phyloP scores from a whole-genome alignment of 2,888 invertebrate genomes.

The Dynastes grantii region DNA sequence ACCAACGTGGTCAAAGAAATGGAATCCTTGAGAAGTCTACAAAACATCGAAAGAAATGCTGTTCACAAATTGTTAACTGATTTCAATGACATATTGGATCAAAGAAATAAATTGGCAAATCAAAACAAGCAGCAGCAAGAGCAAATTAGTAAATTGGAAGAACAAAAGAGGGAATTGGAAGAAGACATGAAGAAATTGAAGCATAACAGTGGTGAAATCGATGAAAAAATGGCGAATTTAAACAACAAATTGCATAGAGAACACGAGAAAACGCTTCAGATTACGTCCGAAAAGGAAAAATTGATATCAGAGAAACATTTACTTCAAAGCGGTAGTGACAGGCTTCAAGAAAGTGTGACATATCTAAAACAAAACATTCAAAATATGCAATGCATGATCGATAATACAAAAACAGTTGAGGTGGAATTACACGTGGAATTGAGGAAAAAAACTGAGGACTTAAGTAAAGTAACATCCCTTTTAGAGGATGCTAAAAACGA shows the following conservation, averaged over 20 bases:
- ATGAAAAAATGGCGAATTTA: slow-evolving; percentile 2
- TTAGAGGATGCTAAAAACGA: slow-evolving; percentile 3
- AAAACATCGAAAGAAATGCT: slow-evolving; percentile 62
- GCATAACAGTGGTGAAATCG: not conserved
- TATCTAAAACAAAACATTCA: slow-evolving; percentile 65
- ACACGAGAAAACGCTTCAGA: not conserved
- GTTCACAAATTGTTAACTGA: slow-evolving; percentile 62
- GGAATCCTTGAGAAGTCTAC: slow-evolving; percentile 63
- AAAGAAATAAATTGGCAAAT: slow-evolving; percentile 60
- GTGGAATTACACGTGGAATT: slow-evolving; percentile 25
- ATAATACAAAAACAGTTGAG: slow-evolving; percentile 58
- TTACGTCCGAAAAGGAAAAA: slow-evolving; percentile 15
- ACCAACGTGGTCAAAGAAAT: slow-evolving; percentile 53
- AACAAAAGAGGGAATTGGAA: not conserved
- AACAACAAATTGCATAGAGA: not conserved
- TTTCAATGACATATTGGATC: slow-evolving; percentile 58
- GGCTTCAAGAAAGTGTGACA: slow-evolving; percentile 58
- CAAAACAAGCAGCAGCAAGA: slow-evolving; percentile 57
- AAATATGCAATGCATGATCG: slow-evolving; percentile 63
- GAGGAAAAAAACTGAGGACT: slow-evolving; percentile 42
- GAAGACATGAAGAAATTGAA: not conserved
- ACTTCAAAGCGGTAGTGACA: slow-evolving; percentile 55
- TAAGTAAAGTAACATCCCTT: slow-evolving; percentile 29
- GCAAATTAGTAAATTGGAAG: slow-evolving; percentile 56
- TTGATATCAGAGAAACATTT: not conserved